Base-by-base conservation (phyloP, 2,888 invertebrate genomes). In the Fabriciana adippe region DNA sequence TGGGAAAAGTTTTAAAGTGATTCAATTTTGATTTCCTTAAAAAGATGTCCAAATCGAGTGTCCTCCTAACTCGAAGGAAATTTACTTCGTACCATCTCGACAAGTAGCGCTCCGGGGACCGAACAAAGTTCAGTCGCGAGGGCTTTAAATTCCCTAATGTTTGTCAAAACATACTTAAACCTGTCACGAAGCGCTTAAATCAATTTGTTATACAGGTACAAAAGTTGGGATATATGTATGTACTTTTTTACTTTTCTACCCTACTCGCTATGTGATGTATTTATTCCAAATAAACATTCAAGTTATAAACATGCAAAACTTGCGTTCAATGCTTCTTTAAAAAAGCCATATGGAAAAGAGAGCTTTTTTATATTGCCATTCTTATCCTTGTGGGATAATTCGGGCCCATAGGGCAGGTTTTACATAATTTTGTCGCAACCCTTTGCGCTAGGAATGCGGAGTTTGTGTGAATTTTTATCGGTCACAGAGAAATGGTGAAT, bases 351-450 rank as follows among this genome's bases (percentile, higher is more conserved):
- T 86, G 86, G 87, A 86, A 88, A 89, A 87, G 86, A 87, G 90
- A 88, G 88, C 88, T 89, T 87, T 87, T 92, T 92, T 90, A 89
- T 90, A 89, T 91, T 91, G 89, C 87, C 86, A 85, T 86, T 90
- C 86, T 88, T 88, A 90, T 90, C 89, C 91, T 88, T 89, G 86
- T 79, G 87, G 88, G 89, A 91, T 92, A 89, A 91, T 90, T 90
- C 88, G 82, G 83, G 84, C 87, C 86, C 86, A 88, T 86, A 89
- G 89, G 88, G 89, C 85, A 87, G 90, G 89, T 89, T 91, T 91
- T 87, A 89, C 91, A 91, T 92, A 91, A 90, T 89, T 88, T 90
- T 82, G 79, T 84, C 81, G 81, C 84, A 84, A 87, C 84, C 86
- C 83, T 87, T 88, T 86, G 82, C 84, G 84, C 85, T 81, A 77